These are phyloP conservation scores for Bembecia ichneumoniformis DNA, from an alignment of 2,888 invertebrate genomes.

Conservation along the genomic window DNA sequence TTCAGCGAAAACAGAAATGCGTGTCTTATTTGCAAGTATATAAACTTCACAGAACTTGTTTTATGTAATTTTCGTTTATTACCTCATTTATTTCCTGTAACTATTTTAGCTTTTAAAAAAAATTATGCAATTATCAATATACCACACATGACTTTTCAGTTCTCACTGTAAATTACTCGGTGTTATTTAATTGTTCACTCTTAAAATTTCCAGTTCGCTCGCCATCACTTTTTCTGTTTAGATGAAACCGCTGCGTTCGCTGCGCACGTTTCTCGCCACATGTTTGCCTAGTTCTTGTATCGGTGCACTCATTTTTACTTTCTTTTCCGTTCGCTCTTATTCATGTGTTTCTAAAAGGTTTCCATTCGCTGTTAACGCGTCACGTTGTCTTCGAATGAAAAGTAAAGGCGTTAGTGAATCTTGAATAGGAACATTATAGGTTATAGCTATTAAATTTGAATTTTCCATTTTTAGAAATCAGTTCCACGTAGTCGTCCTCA, in stretches of 20 bases:
- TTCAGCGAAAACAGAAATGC: too few species aligned
- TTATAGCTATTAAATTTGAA: too few species aligned
- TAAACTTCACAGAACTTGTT: not conserved
- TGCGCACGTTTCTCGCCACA: slow-evolving; percentile 49
- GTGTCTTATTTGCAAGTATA: too few species aligned
- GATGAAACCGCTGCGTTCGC: slow-evolving; percentile 46
- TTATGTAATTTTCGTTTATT: slow-evolving; percentile 4
- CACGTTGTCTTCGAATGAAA: slow-evolving; percentile 22
- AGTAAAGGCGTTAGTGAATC: slow-evolving; percentile 28
- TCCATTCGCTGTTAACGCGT: slow-evolving; percentile 15
- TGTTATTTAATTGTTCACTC: slow-evolving; percentile 15
- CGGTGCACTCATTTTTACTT: slow-evolving; percentile 69
- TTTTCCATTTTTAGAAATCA: too few species aligned
- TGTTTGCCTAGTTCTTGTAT: slow-evolving; percentile 62
- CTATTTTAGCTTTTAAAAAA: too few species aligned
- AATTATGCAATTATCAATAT: too few species aligned
- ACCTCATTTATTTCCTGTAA: too few species aligned
- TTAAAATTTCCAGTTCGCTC: slow-evolving; percentile 46
- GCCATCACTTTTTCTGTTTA: slow-evolving; percentile 57
- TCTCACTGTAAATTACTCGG: too few species aligned
- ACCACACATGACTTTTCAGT: too few species aligned
- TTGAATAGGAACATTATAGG: slow-evolving; percentile 9
- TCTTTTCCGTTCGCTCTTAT: slow-evolving; percentile 69
- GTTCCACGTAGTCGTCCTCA: too few species aligned
- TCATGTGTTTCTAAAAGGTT: slow-evolving; percentile 35